A percentile compares a stretch with the other conserved stretches of the same genome.
These are phyloP conservation scores for Hydroisotoma schaefferi DNA, from an alignment of 2,888 invertebrate species.

Conservation along the genomic window DNA sequence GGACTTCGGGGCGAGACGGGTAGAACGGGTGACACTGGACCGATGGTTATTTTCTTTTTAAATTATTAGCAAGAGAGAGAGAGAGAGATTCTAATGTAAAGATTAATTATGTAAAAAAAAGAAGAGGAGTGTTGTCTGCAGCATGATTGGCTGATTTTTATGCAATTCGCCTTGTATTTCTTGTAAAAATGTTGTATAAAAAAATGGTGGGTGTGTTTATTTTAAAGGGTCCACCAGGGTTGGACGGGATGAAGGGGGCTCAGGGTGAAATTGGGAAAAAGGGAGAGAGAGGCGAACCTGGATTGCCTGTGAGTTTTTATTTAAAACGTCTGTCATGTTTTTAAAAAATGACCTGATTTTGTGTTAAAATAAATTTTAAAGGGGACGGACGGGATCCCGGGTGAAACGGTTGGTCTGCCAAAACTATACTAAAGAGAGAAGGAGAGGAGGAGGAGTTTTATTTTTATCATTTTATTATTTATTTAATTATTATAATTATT, in stretches of 20 bases:
- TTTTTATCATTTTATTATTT: conserved; percentile 12
- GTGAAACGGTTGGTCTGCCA: conserved; percentile 68
- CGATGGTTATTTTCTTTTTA: background rate
- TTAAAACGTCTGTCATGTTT: background rate
- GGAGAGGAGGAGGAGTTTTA: conserved; percentile 11
- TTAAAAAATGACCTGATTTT: no score
- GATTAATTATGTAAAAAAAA: background rate
- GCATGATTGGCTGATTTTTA: conserved; percentile 8
- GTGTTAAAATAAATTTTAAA: conserved; percentile 52
- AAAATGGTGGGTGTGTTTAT: no score
- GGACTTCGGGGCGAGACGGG: conserved; percentile 74
- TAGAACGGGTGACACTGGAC: conserved; percentile 59
- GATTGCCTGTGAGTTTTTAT: conserved; percentile 75
- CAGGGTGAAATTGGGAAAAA: conserved; percentile 88
- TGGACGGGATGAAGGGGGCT: conserved; percentile 95
- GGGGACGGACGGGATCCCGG: conserved; percentile 92
- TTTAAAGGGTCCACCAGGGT: conserved; percentile 78
- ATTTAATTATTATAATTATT: background rate
- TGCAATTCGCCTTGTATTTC: background rate
- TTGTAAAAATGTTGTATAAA: background rate
- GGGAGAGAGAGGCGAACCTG: conserved; percentile 83
- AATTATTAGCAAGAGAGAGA: background rate
- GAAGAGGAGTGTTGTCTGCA: no score
- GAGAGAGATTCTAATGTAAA: background rate
- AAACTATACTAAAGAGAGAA: conserved; percentile 27